phyloP scores from a whole-genome alignment of 2,797 vertebrate genomes.

The Kryptolebias ocellatus region DNA sequence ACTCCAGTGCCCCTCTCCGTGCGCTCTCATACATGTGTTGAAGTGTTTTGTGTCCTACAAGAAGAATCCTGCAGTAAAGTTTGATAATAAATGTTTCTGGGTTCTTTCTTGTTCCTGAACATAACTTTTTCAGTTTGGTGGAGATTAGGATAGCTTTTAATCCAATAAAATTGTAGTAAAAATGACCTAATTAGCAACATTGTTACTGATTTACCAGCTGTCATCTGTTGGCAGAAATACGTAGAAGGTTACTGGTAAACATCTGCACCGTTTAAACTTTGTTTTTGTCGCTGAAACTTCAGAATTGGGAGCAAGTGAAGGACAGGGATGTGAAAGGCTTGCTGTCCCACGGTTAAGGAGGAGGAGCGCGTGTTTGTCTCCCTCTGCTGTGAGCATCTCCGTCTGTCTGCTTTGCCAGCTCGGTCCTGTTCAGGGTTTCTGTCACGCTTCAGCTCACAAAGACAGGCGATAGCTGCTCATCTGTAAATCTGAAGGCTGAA shows the following conservation, averaged over 20 bases:
- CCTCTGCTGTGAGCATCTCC: conserved; percentile 54
- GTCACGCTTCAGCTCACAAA: too few species aligned
- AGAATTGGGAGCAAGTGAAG: neutral
- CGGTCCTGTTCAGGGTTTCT: too few species aligned
- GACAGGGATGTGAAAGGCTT: neutral
- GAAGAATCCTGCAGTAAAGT: neutral
- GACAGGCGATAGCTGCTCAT: neutral
- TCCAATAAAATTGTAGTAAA: too few species aligned
- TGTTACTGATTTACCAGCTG: too few species aligned
- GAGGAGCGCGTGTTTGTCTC: conserved; percentile 54
- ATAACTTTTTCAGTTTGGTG: too few species aligned
- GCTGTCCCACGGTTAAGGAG: neutral
- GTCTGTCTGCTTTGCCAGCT: too few species aligned
- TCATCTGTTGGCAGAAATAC: neutral
- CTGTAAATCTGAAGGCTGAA: neutral
- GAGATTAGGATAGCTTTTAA: too few species aligned
- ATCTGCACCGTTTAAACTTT: neutral
- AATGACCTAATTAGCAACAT: too few species aligned
- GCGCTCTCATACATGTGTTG: too few species aligned
- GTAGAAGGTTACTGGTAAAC: neutral
- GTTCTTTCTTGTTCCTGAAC: too few species aligned
- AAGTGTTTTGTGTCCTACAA: too few species aligned
- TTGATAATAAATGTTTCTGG: too few species aligned
- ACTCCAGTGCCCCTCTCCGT: neutral
- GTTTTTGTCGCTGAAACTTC: neutral